Evolutionary conservation across 2,888 invertebrate species (phyloP), one percentile per base, ranked within the genome.

Genomic region (Coenonympha glycerion): DNA sequence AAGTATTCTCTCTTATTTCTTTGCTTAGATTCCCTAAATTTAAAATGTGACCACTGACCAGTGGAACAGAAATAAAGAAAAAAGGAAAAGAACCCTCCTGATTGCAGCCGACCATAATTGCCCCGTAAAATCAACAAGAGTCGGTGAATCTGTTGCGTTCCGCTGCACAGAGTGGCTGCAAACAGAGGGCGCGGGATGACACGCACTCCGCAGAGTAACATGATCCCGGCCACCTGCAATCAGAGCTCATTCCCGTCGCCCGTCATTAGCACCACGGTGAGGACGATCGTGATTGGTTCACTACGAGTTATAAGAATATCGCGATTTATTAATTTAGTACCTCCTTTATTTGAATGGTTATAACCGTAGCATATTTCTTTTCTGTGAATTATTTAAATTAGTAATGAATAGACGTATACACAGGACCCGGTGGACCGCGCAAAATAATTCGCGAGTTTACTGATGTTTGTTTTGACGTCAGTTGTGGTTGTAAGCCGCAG

Each of bases 221-320:
- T 46, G 53, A 51, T 47, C 53, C 39, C 49, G 57, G 59, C 47
- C 59, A 60, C 63, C 59, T 60, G 60, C 57, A 63, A 63, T 64
- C 62, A 64, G 56, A 60, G 47, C 50, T 55, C 49, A 44, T 49
- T 58, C 54, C 62, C 61, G 61, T 57, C 55, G 55, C 61, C 61
- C 55, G 60, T 66, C 66, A 69, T 68, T 66, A 68, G 64, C 59
- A 53, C 62, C 59, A 54, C 62, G 63, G 57, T 53, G 53, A 60
- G 58, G 56, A 46, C 58, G 45, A 50, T 55, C 47, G 39, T 34
- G 52, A 48, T 44, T 54, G 21, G 49, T 49, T 47, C 9, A 13
- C 16, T n/a, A 5, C 47, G 60, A 59, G 51, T 50, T 18, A 53
- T 42, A 56, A 54, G 49, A 37, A 33, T 18, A 21, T 6, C 15